Evolutionary conservation across 2,888 invertebrate species (phyloP), one percentile per base, ranked within the genome.

Genomic region (Globia sparganii): DNA sequence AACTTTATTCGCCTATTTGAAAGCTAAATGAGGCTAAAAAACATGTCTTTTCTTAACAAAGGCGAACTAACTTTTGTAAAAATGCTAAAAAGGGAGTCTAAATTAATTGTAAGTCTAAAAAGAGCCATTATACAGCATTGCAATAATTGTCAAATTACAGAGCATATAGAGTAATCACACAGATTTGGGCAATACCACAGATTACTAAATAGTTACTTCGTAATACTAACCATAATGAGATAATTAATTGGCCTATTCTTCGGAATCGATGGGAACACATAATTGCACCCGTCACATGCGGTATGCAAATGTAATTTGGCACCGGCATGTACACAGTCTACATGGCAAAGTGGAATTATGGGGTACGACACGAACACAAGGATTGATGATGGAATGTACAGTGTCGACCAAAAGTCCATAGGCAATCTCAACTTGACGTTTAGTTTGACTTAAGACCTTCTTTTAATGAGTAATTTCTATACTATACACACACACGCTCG

Each of bases 291-390:
- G 56, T 61, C 73, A 78, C 25, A 68, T 56, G 67, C 34, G 31
- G 34, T 86, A 86, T 86, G 80, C 83, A 72, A 85, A 83, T 86
- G 80, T 78, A 86, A 86, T 81, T 83, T 75, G 66, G 40, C 43
- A 37, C 46, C 49, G 13, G 62, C 43, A 21, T 78, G 59, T 76
- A 37, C 4, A n/a, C 11, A 73, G 34, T 49, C 9, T 65, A 53
- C 13, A 28, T 65, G 64, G 75, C 46, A 66, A 59, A 46, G 21
- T 75, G 64, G 34, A 31, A 40, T 25, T 37, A n/a, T 31, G 25
- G 53, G 25, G 31, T 21, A 65, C 59, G 25, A 61, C 28, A 25
- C 34, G n/a, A 78, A 59, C 37, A 28, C 18, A 43, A 46, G 34
- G 31, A n/a, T 34, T 61, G 31, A 79, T 79, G 56, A 58, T 43